These are phyloP conservation scores for Boleophthalmus pectinirostris DNA, from an alignment of 2,113 vertebrate genomes.

Conservation along the genomic window DNA sequence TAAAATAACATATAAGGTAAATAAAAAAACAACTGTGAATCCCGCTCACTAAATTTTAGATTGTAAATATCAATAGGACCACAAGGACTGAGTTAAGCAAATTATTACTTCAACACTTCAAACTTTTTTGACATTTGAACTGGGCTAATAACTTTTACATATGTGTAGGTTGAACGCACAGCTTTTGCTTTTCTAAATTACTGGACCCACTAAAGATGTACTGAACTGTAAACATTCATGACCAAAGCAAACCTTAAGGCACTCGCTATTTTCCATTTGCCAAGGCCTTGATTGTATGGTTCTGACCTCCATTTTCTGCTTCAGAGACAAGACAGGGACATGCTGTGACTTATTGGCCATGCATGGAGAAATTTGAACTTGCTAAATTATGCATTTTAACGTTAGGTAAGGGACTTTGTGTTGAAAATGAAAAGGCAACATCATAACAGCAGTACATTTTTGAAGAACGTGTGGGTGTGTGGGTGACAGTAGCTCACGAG, in stretches of 20 bases:
- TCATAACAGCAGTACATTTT: background rate
- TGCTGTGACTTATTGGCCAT: constrained; percentile 5
- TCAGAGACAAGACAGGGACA: constrained; percentile 27
- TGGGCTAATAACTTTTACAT: background rate
- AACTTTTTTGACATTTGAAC: background rate
- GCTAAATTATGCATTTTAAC: background rate
- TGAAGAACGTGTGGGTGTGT: background rate
- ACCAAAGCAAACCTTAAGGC: constrained; percentile 11
- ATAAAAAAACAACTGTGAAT: background rate
- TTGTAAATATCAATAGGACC: background rate
- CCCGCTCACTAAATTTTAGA: too few species aligned
- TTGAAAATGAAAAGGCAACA: background rate
- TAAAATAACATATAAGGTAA: too few species aligned
- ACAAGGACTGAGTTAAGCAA: background rate
- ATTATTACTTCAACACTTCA: background rate
- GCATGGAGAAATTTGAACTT: constrained; percentile 19
- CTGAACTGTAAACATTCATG: constrained; percentile 1
- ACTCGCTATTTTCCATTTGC: constrained; percentile 25
- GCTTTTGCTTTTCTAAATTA: background rate
- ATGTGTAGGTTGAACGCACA: background rate
- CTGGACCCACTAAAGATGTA: constrained; percentile 8
- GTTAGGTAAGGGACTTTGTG: background rate
- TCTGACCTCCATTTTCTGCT: constrained; percentile 45
- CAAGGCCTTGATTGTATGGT: constrained; percentile 42
- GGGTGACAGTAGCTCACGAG: too few species aligned